Conservation (phyloP, 2,797 vertebrate species). For the Odontamblyopus rebecca region DNA sequence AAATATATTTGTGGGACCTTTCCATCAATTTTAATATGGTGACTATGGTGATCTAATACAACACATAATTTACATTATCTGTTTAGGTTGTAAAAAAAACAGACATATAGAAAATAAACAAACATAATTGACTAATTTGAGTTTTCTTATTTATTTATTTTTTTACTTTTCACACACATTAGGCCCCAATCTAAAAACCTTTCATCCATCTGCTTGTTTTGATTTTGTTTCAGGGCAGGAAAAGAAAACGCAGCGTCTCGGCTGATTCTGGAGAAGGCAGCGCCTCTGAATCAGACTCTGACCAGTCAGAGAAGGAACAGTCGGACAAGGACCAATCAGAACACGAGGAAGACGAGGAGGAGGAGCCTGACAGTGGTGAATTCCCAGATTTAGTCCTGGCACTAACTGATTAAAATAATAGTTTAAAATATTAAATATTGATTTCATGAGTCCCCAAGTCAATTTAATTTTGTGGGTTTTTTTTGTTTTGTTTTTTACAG, state of each 20-base stretch:
- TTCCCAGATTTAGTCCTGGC: not conserved
- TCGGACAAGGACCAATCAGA: conserved; percentile 79
- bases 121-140: too few relatives aligned
- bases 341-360: conserved; percentile 60
- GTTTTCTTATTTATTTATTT: too few relatives aligned
- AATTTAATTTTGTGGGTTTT: not conserved
- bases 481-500: conserved; percentile 14
- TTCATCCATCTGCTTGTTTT: not conserved
- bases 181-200: not conserved
- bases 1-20: too few relatives aligned
- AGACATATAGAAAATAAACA: too few relatives aligned
- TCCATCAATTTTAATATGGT: too few relatives aligned
- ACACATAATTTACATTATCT: too few relatives aligned
- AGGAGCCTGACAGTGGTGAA: conserved; percentile 53
- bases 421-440: too few relatives aligned
- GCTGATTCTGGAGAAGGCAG: conserved; percentile 84
- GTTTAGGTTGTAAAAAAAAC: too few relatives aligned
- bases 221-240: conserved; percentile 65
- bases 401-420: too few relatives aligned
- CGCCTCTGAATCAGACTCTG: conserved; percentile 82
- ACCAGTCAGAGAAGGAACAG: conserved; percentile 79
- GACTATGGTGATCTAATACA: too few relatives aligned
- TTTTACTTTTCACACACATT: not conserved
- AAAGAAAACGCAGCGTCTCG: conserved; percentile 83
- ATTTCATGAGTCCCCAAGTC: not conserved